A percentile compares a stretch with the other conserved stretches of the same genome.
phyloP scores from a whole-genome alignment of 2,797 vertebrate genomes.

The Cheirogaleus major region DNA sequence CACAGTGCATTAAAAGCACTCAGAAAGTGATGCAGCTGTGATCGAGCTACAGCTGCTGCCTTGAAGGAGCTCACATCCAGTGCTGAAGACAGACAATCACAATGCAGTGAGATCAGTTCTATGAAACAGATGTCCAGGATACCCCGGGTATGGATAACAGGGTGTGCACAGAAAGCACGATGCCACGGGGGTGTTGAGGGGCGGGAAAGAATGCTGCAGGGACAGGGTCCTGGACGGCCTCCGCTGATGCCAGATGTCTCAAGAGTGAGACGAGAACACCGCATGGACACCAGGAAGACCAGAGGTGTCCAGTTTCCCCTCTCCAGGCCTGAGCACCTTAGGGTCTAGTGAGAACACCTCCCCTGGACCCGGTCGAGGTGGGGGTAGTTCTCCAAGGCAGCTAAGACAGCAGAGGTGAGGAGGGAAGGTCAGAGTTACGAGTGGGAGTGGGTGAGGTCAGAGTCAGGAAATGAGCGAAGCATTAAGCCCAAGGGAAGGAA shows the following conservation, averaged over 20 bases:
- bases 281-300: background rate
- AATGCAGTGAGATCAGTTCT: background rate
- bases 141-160: too few species aligned
- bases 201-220: background rate
- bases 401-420: background rate
- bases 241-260: background rate
- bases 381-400: background rate
- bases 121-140: background rate
- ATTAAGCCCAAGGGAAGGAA: background rate
- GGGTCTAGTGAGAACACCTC: background rate
- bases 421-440: background rate
- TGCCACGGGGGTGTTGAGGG: background rate
- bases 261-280: background rate
- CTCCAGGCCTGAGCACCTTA: background rate
- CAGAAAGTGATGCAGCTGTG: background rate
- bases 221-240: rapidly evolving
- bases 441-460: background rate
- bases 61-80: background rate
- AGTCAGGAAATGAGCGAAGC: background rate
- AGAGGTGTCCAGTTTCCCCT: background rate
- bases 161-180: background rate
- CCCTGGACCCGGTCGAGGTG: background rate
- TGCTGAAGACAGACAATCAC: background rate
- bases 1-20: background rate
- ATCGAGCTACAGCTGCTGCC: background rate